These are phyloP conservation scores for Clupea harengus DNA, from an alignment of 2,113 vertebrate species.

Conservation along the genomic window DNA sequence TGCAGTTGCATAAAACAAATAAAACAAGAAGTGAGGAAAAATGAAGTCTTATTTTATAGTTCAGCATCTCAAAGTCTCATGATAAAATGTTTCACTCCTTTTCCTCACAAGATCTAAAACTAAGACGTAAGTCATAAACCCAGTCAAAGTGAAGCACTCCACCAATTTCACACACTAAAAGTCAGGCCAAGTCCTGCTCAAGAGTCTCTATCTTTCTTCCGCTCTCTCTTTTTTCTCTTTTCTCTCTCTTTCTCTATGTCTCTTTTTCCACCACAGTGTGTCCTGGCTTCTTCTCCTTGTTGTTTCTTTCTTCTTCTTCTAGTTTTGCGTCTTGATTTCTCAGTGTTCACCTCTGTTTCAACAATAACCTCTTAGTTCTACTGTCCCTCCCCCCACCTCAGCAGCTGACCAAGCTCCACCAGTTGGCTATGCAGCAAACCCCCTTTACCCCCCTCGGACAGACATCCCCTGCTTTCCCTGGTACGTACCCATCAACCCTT, in stretches of 20 bases:
- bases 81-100: not conserved
- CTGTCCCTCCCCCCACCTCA: conserved; percentile 97
- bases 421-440: conserved; percentile 99
- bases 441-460: conserved; percentile 99
- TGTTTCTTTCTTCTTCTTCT: conserved; percentile 62
- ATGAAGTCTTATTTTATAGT: not conserved
- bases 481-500: conserved; percentile 96
- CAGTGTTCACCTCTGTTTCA: conserved; percentile 83
- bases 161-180: conserved; percentile 23
- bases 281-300: conserved; percentile 67
- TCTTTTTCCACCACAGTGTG: conserved; percentile 42
- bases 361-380: conserved; percentile 97
- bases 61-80: not conserved
- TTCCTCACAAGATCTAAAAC: not conserved
- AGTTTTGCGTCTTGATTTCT: conserved; percentile 78
- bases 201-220: conserved; percentile 45
- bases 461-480: conserved; percentile 99
- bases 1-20: not conserved
- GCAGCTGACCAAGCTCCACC: conserved; percentile 99
- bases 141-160: not conserved
- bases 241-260: conserved; percentile 48
- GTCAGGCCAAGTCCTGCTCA: conserved; percentile 81
- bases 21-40: not conserved
- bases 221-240: conserved; percentile 32
- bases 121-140: not conserved